Base-by-base conservation (phyloP, 2,797 vertebrate genomes). In the Tiaroga cobitis region DNA sequence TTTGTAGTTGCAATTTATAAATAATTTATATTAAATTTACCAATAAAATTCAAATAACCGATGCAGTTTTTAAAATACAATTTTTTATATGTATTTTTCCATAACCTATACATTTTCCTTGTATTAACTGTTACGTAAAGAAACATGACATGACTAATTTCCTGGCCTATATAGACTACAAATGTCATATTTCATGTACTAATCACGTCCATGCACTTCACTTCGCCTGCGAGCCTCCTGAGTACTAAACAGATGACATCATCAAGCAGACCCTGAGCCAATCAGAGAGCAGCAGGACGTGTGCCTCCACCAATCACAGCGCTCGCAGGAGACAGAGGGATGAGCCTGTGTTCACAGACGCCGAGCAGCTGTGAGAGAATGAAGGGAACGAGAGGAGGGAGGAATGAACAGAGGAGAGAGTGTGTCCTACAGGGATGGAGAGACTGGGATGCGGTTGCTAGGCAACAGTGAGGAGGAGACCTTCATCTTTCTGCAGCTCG, bases 371-470 rank as follows among this genome's bases (percentile, higher is more conserved):
- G 91, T 86, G 70, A 59, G 83, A 59, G 82, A 39, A 65, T n/a
- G 75, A 54, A 65, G 79, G 29, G 49, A 32, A 67, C 76, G 32
- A 74, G 46, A 69, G 76, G 81, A 88, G 92, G 93, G 93, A 92
- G 93, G 94, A 89, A 89, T 90, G 88, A 46, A 56, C 76, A 46
- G 68, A 72, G 80, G 90, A 91, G 87, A 3, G 89, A 91, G 89
- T 90, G 82, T 82, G 63, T 75, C 5, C 39, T 8, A 26, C 76
- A 49, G 67, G 73, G 84, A 78, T 79, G 82, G 86, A 85, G 77
- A 87, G 88, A 88, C 86, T 90, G 88, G 89, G 93, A 94, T 94
- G 94, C 90, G 92, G 95, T 96, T 95, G 95, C 95, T 94, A 94
- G 93, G 95, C 89, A 95, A 95, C 95, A 91, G 90, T 37, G 87